Percentiles rank a stretch among this genome's conserved stretches.
phyloP scores from a whole-genome alignment of 2,888 invertebrate genomes.

The Escarpia spicata region DNA sequence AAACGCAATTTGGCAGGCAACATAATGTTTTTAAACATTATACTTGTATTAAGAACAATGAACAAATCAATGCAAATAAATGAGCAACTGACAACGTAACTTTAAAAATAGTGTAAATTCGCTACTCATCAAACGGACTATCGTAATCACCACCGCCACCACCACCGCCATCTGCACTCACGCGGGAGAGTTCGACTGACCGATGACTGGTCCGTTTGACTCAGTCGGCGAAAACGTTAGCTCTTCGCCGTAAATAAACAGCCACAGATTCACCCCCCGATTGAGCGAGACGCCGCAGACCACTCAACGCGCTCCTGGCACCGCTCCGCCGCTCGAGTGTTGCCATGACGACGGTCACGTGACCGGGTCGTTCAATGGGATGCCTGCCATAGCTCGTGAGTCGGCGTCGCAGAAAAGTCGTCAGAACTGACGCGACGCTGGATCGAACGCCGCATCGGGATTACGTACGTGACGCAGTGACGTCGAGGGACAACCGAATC shows the following conservation, averaged over 20 bases:
- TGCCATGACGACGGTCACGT: slow-evolving; percentile 6
- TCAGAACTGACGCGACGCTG: background rate
- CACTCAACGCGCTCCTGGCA: background rate
- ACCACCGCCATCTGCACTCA: slow-evolving; percentile 21
- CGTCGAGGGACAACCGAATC: background rate
- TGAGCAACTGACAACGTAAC: too few relatives aligned
- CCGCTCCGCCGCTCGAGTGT: slow-evolving; percentile 6
- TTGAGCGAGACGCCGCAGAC: background rate
- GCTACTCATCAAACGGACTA: background rate
- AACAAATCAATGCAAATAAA: too few relatives aligned
- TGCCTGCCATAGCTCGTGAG: slow-evolving; percentile 4
- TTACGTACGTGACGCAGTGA: background rate
- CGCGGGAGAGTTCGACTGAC: background rate
- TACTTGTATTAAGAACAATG: too few relatives aligned
- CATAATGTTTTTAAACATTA: too few relatives aligned
- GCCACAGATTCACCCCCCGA: background rate
- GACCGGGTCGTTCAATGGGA: slow-evolving; percentile 16
- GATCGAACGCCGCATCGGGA: background rate
- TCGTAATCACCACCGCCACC: slow-evolving; percentile 14
- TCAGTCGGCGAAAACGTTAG: background rate
- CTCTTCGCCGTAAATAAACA: background rate
- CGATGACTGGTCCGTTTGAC: background rate
- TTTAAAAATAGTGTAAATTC: too few relatives aligned
- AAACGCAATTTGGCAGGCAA: too few relatives aligned
- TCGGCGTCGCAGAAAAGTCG: slow-evolving; percentile 16